phyloP scores from a whole-genome alignment of 2,797 vertebrate species.

The Enoplosus armatus region DNA sequence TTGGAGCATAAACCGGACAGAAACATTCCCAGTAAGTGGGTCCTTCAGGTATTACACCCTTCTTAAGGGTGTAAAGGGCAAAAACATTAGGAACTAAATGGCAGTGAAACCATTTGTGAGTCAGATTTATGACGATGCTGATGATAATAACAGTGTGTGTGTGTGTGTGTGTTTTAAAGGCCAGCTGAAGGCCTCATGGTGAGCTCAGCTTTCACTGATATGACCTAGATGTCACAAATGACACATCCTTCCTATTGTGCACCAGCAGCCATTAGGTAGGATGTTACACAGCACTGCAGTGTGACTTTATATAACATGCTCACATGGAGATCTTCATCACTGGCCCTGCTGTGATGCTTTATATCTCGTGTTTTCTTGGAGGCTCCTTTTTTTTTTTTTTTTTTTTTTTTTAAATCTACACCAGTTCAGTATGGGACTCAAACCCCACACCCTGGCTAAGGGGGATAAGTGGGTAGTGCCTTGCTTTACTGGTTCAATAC shows the following conservation, averaged over 20 bases:
- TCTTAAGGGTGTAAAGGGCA: not conserved
- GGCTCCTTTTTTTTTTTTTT: too few relatives aligned
- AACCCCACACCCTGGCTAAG: not conserved
- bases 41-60: not conserved
- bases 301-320: conserved; percentile 30
- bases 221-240: conserved; percentile 68
- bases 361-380: not conserved
- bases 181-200: conserved; percentile 52
- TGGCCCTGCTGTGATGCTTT: not conserved
- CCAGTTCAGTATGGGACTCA: not conserved
- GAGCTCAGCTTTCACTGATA: conserved; percentile 37
- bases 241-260: conserved; percentile 53
- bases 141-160: conserved; percentile 1
- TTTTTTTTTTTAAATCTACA: too few relatives aligned
- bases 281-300: conserved; percentile 2
- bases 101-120: conserved; percentile 15
- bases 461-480: not conserved
- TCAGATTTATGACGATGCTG: conserved; percentile 12
- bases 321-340: not conserved
- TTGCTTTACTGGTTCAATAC: not conserved
- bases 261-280: conserved; percentile 46
- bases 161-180: conserved; percentile 17
- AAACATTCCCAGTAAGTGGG: not conserved
- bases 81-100: not conserved
- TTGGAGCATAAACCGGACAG: not conserved